Conservation (phyloP, 1,140 invertebrate genomes). For the Anagrus nilaparvatae region DNA sequence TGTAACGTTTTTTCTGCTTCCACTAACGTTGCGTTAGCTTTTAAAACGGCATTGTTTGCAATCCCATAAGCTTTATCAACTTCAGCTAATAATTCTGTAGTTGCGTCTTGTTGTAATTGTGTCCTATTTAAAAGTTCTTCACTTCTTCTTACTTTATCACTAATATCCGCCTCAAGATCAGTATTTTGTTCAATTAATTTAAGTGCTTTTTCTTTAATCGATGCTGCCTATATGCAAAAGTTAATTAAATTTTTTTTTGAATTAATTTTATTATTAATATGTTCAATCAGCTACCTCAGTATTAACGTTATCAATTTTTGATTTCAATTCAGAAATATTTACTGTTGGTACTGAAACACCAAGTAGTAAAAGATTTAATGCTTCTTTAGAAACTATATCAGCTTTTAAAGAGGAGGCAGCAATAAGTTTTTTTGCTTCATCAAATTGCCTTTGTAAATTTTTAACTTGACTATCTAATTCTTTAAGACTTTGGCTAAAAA, state of each 20-base stretch:
- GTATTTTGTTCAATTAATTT: slow-evolving; percentile 51
- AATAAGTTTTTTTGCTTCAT: slow-evolving; percentile 54
- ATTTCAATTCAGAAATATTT: slow-evolving; percentile 57
- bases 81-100: slow-evolving; percentile 56
- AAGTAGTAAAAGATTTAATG: slow-evolving; percentile 65
- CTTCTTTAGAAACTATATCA: slow-evolving; percentile 65
- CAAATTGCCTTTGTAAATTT: slow-evolving; percentile 31
- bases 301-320: slow-evolving; percentile 51
- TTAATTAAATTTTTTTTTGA: slow-evolving; percentile 6
- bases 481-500: slow-evolving; percentile 52
- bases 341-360: slow-evolving; percentile 63
- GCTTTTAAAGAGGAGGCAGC: slow-evolving; percentile 62
- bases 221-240: slow-evolving; percentile 38
- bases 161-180: slow-evolving; percentile 48
- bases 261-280: neutral
- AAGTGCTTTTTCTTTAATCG: slow-evolving; percentile 56
- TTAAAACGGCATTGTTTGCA: slow-evolving; percentile 70
- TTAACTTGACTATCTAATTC: slow-evolving; percentile 55
- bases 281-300: slow-evolving; percentile 41
- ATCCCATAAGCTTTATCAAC: slow-evolving; percentile 59
- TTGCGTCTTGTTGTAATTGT: slow-evolving; percentile 47
- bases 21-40: slow-evolving; percentile 73
- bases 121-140: slow-evolving; percentile 44
- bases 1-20: slow-evolving; percentile 80
- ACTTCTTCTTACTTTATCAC: slow-evolving; percentile 44